Base-by-base conservation (phyloP, 1,140 invertebrate species). In the Bombus waltoni region DNA sequence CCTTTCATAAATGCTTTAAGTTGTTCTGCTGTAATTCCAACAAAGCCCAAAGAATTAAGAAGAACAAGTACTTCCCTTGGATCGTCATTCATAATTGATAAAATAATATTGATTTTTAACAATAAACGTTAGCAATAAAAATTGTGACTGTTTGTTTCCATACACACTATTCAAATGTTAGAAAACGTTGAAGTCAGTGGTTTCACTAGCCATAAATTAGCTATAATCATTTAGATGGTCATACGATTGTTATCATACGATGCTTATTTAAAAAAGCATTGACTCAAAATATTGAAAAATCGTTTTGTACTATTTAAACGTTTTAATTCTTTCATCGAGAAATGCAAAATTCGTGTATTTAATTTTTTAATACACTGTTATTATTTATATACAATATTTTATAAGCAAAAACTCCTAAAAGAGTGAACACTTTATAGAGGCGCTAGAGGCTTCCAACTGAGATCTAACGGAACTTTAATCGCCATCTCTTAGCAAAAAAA, bases 1-100 rank as follows among this genome's bases (percentile, higher is more conserved):
- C 94, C 94, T 95, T 95, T 95, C 92, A 95, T 94, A 88, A 95
- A 95, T 77, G 88, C 89, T 92, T 95, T 94, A 44, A 95, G 90
- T 84, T 95, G 94, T 62, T 91, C 65, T 32, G 93, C 94, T 3
- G 94, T 95, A 38, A 95, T 91, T n/a, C 94, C 94, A 70, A 95
- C 89, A 62, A 95, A 94, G 70, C 94, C 94, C 38, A 95, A 83
- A 0, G 94, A 95, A 92, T 95, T 95, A 42, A 95, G 81, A 87
- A 94, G 91, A 28, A 87, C 86, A 15, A 95, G 88, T 68, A 95
- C 93, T 62, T 95, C 92, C 82, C 90, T 91, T 1, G 94, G 94
- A 87, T 95, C 94, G 62, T 95, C 94, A 75, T 90, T 87, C 76
- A 85, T 87, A n/a, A 89, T 84, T 65, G 62, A 89, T 59, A 83